Base-by-base conservation (phyloP, 1,140 invertebrate genomes). In the Drosophila sp. region DNA sequence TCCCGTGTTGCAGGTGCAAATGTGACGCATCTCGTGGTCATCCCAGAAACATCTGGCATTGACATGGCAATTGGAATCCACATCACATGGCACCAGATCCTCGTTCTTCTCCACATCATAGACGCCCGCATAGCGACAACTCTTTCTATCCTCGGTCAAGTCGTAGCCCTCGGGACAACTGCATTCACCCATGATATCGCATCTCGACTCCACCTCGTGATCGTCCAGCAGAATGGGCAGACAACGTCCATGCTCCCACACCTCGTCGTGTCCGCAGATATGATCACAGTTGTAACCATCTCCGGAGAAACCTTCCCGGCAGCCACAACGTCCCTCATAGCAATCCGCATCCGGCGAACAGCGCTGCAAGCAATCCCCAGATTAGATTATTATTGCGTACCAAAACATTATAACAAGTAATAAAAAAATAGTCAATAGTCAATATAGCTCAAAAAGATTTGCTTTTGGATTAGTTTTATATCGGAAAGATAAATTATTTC, bases 1-100 rank as follows among this genome's bases (percentile, higher is more conserved):
- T 11, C 96, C 97, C 27, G 93, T 92, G 27, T 94, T 94, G 84
- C 98, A 99, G 21, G 94, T 94, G 91, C 97, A 98, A 40, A 94
- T 92, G 80, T 97, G 96, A 5, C 92, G 90, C 80, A 93, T 83
- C 7, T 92, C 92, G 40, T 90, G 91, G 1, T 93, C 76, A 72
- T 94, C 93, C 87, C 94, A 96, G 11, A 95, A 86, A 86, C 97
- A 98, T 46, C 95, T 94, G 9, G 96, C 97, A 89, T 97, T 94
- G 11, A 93, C 91, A 78, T 96, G 94, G 83, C 97, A 98, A 80
- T 94, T 95, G 71, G 95, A 94, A 25, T 96, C 92, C 53, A 94
- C 94, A 89, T 96, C 95, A 91, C 96, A 97, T 21, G 94, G 94
- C 79, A 93, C 94, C 11, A 90, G 43, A 38, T 91, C 87, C 0